Evolutionary conservation across 2,797 vertebrate genomes (phyloP).

Genomic region (Avahi laniger): DNA sequence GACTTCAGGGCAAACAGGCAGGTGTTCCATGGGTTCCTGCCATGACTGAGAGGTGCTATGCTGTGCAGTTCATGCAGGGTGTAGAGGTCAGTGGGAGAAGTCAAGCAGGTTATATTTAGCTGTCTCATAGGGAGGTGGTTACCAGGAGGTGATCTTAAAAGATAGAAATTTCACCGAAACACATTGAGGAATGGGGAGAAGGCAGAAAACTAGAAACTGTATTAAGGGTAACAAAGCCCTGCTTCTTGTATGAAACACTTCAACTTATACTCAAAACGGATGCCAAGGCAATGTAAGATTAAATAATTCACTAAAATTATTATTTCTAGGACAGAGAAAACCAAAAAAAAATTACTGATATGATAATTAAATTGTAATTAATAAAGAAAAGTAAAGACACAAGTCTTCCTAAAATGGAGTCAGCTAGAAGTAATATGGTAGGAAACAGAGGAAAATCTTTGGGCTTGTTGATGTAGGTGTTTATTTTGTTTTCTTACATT

Average conservation of each 20-base stretch:
- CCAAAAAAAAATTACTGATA: neutral
- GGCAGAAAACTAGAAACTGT: neutral
- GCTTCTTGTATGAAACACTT: neutral
- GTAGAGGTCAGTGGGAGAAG: too few relatives aligned
- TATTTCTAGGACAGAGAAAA: neutral
- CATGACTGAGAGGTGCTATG: neutral
- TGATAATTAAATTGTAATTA: neutral
- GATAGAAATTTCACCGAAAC: neutral
- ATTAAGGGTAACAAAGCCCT: neutral
- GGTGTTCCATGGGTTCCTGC: neutral
- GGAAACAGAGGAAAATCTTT: neutral
- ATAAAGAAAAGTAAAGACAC: neutral
- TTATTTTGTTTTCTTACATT: neutral
- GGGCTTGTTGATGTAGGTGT: neutral
- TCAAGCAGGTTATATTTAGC: neutral
- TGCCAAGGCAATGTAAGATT: neutral
- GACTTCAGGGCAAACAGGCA: neutral
- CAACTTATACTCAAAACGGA: neutral
- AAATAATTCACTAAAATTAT: neutral
- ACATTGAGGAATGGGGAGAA: neutral
- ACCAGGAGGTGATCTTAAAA: neutral
- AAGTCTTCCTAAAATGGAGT: neutral
- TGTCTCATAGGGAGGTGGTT: neutral
- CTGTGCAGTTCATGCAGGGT: accelerated
- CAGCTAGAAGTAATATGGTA: neutral